phyloP scores from a whole-genome alignment of 2,888 invertebrate species.

The Platypus cylindrus region DNA sequence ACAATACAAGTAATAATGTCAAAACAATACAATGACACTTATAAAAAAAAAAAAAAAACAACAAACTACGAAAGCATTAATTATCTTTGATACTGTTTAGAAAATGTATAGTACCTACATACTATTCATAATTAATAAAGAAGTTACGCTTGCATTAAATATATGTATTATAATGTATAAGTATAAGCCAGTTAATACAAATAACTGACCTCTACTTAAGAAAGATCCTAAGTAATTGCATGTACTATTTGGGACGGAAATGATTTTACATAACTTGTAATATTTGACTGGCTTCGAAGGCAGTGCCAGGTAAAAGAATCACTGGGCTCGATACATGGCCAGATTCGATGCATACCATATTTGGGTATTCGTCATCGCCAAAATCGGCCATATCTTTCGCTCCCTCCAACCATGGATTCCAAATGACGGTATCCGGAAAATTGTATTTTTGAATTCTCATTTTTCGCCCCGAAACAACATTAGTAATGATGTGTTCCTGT shows the following conservation, averaged over 20 bases:
- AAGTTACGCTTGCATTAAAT: too few relatives aligned
- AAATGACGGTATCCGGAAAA: constrained; percentile 91
- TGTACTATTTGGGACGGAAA: constrained; percentile 9
- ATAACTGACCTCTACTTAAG: too few relatives aligned
- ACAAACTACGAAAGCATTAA: too few relatives aligned
- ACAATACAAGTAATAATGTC: too few relatives aligned
- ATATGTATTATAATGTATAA: too few relatives aligned
- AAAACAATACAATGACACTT: too few relatives aligned
- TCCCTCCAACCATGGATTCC: constrained; percentile 94
- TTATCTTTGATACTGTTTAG: too few relatives aligned
- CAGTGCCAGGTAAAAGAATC: constrained; percentile 76
- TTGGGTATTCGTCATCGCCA: constrained; percentile 93
- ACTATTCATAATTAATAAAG: too few relatives aligned
- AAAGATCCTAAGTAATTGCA: too few relatives aligned
- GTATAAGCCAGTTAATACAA: too few relatives aligned
- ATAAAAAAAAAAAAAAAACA: too few relatives aligned
- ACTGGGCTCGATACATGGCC: constrained; percentile 83
- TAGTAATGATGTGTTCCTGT: constrained; percentile 84
- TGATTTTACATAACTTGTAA: constrained; percentile 53
- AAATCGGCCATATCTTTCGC: constrained; percentile 88
- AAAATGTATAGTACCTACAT: too few relatives aligned
- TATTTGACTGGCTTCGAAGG: constrained; percentile 85
- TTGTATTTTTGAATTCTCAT: constrained; percentile 90
- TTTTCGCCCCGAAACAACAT: constrained; percentile 81
- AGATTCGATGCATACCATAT: constrained; percentile 93